Conservation (phyloP, 2,113 vertebrate species). For the Cygnus atratus region DNA sequence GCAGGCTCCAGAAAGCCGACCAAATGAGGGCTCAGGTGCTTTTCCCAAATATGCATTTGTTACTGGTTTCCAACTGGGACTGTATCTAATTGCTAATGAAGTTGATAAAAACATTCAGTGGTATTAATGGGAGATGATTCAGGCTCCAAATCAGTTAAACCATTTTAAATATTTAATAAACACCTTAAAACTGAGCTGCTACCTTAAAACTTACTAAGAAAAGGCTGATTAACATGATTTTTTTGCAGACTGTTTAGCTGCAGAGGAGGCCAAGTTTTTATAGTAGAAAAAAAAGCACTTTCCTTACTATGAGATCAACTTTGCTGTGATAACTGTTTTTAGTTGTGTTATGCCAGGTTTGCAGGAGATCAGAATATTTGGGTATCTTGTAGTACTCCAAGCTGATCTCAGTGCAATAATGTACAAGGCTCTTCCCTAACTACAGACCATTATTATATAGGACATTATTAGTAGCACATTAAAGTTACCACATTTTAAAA, state of each 20-base stretch:
- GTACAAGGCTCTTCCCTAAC: not conserved
- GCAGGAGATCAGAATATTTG: not conserved
- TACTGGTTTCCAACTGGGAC: not conserved
- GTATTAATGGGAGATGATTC: slow-evolving; percentile 14
- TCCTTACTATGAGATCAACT: not conserved
- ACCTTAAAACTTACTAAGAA: not conserved
- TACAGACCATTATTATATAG: not conserved
- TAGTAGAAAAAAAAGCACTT: not conserved
- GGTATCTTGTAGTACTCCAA: not conserved
- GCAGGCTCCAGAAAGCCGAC: not conserved
- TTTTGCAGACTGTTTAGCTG: not conserved
- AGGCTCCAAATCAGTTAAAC: slow-evolving; percentile 14
- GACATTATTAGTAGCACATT: not conserved
- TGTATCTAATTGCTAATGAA: slow-evolving; percentile 45
- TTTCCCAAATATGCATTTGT: not conserved
- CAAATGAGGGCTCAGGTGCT: not conserved
- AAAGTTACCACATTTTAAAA: not conserved
- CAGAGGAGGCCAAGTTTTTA: not conserved
- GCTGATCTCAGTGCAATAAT: not conserved
- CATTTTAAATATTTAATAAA: slow-evolving; percentile 55
- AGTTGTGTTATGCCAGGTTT: not conserved
- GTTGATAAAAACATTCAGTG: not conserved
- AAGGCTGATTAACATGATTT: not conserved
- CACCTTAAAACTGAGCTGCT: not conserved
- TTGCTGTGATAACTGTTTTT: not conserved